phyloP scores from a whole-genome alignment of 2,888 invertebrate genomes.

The Drosophila robusta region DNA sequence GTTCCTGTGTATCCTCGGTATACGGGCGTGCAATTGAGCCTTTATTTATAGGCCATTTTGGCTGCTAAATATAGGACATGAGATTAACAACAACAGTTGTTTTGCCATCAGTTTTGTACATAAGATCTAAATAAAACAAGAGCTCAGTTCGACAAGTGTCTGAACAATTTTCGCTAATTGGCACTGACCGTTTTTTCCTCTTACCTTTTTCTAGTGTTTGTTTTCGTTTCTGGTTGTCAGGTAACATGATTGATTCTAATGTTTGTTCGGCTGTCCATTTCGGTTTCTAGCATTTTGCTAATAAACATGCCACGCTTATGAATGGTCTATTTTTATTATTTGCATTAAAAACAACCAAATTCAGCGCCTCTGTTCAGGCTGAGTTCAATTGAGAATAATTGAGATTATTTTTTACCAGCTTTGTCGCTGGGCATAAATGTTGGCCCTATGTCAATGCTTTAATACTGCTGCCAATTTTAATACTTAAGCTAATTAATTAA shows the following conservation, averaged over 20 bases:
- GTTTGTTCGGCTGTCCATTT: background rate
- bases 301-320: background rate
- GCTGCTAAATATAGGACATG: constrained; percentile 48
- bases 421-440: too few species aligned
- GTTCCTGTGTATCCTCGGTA: background rate
- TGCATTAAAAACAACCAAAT: background rate
- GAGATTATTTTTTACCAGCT: too few species aligned
- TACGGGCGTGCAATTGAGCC: constrained; percentile 1
- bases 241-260: constrained; percentile 1
- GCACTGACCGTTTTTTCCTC: constrained; percentile 6
- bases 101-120: constrained; percentile 5
- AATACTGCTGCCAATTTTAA: too few species aligned
- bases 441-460: too few species aligned
- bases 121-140: constrained; percentile 12
- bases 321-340: background rate
- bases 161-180: constrained; percentile 34
- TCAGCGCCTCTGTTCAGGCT: too few species aligned
- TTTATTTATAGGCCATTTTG: constrained; percentile 51
- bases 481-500: background rate
- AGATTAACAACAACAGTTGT: background rate
- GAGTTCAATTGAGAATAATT: too few species aligned
- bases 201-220: background rate
- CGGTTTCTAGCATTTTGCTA: background rate
- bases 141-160: constrained; percentile 27
- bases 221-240: constrained; percentile 2